phyloP scores from a whole-genome alignment of 1,140 invertebrate genomes.

The Cyclina sinensis region DNA sequence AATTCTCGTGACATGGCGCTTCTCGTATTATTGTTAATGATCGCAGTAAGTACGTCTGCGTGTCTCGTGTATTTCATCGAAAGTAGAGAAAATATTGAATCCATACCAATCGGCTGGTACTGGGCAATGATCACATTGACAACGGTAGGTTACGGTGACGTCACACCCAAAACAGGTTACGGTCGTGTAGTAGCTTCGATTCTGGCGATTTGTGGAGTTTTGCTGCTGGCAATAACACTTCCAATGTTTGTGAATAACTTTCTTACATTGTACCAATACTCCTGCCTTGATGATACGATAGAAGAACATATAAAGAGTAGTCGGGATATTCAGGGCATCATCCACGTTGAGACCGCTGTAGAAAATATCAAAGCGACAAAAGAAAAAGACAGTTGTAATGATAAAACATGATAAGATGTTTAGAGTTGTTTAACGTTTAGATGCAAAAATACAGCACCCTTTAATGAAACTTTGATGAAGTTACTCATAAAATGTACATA shows the following conservation, averaged over 20 bases:
- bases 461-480: no score
- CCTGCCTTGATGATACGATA: conserved; percentile 38
- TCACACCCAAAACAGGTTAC: conserved; percentile 84
- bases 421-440: no score
- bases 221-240: conserved; percentile 88
- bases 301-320: neutral
- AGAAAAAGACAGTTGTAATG: no score
- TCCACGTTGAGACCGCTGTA: neutral
- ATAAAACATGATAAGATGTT: no score
- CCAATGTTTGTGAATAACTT: conserved; percentile 97
- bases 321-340: neutral
- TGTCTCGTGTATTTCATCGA: conserved; percentile 75
- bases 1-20: conserved; percentile 74
- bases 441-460: no score
- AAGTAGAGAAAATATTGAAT: conserved; percentile 88
- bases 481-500: no score
- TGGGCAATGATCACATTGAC: conserved; percentile 96
- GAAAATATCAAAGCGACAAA: no score
- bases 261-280: conserved; percentile 70
- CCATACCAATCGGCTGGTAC: conserved; percentile 98
- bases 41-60: conserved; percentile 73
- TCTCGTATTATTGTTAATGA: conserved; percentile 71
- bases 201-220: conserved; percentile 92
- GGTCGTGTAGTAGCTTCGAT: conserved; percentile 91
- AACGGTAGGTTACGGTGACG: conserved; percentile 99